Percentiles rank a stretch among this genome's conserved stretches.
Conservation (phyloP, 2,797 vertebrate species). For the Sebastolobus alascanus region DNA sequence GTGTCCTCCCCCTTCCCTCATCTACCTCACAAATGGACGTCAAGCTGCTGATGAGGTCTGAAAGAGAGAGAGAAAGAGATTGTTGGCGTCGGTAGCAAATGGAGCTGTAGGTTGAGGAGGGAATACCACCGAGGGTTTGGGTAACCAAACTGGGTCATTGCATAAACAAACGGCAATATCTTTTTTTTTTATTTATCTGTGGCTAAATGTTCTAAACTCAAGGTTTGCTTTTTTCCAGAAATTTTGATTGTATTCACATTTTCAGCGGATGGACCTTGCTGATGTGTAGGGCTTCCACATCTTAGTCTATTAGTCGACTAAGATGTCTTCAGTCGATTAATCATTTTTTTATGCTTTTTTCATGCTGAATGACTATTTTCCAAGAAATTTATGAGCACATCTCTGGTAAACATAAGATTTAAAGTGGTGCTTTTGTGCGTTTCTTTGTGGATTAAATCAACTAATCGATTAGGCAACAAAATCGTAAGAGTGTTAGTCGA, state of each 20-base stretch:
- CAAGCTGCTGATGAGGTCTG: slow-evolving; percentile 63
- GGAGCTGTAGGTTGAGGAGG: slow-evolving; percentile 15
- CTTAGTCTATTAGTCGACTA: no score
- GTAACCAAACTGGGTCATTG: slow-evolving; percentile 22
- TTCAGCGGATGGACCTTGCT: neutral
- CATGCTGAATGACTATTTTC: no score
- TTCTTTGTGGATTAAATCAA: no score
- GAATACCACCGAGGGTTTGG: slow-evolving; percentile 12
- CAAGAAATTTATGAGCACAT: no score
- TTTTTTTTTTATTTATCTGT: neutral
- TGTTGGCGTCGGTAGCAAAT: slow-evolving; percentile 62
- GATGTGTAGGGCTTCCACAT: no score
- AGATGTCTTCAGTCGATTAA: no score
- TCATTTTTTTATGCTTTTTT: no score
- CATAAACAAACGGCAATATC: neutral
- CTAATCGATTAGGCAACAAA: no score
- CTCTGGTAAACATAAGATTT: no score
- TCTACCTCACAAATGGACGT: slow-evolving; percentile 62
- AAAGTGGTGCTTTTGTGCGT: no score
- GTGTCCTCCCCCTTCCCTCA: slow-evolving; percentile 41
- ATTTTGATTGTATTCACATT: neutral
- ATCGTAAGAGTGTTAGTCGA: no score
- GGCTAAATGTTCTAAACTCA: neutral
- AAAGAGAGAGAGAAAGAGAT: slow-evolving; percentile 39
- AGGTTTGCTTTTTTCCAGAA: neutral